Evolutionary conservation across 1,140 invertebrate species (phyloP).

Genomic region (Lutraria rhynchaena): DNA sequence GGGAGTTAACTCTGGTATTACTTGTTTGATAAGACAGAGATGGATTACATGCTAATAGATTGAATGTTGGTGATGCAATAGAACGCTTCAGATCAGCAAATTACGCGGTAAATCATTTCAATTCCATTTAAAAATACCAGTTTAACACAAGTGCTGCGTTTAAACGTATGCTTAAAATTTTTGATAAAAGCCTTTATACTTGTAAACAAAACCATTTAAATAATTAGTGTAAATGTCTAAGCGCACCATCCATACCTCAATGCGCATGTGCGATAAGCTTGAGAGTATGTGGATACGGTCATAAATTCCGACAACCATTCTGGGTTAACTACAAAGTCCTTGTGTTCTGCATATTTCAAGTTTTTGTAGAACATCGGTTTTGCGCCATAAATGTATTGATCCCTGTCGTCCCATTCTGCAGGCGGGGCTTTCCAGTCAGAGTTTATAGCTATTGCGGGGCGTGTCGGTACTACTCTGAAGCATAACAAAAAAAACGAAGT

Average conservation of each 20-base stretch:
- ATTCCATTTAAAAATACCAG: too few relatives aligned
- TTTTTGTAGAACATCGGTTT: constrained; percentile 67
- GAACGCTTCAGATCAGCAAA: too few relatives aligned
- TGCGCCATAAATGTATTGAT: constrained; percentile 64
- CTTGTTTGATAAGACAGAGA: too few relatives aligned
- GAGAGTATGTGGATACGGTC: constrained; percentile 64
- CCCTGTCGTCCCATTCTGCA: constrained; percentile 68
- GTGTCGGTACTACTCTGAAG: constrained; percentile 63
- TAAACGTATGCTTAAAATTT: too few relatives aligned
- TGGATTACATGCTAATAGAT: too few relatives aligned
- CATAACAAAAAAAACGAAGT: neutral
- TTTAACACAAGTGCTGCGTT: too few relatives aligned
- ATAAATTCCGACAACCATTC: constrained; percentile 69
- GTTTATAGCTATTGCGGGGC: constrained; percentile 61
- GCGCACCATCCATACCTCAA: constrained; percentile 67
- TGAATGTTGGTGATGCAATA: too few relatives aligned
- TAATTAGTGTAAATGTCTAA: too few relatives aligned
- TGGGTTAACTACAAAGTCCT: constrained; percentile 65
- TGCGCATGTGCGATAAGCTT: constrained; percentile 68
- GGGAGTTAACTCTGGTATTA: too few relatives aligned
- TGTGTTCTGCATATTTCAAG: constrained; percentile 58
- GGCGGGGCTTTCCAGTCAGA: constrained; percentile 67
- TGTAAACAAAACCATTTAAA: too few relatives aligned
- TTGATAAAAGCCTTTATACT: too few relatives aligned
- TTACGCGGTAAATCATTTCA: too few relatives aligned